These are phyloP conservation scores for Zaprionus gabonicus DNA, from an alignment of 1,140 invertebrate species.

Conservation along the genomic window DNA sequence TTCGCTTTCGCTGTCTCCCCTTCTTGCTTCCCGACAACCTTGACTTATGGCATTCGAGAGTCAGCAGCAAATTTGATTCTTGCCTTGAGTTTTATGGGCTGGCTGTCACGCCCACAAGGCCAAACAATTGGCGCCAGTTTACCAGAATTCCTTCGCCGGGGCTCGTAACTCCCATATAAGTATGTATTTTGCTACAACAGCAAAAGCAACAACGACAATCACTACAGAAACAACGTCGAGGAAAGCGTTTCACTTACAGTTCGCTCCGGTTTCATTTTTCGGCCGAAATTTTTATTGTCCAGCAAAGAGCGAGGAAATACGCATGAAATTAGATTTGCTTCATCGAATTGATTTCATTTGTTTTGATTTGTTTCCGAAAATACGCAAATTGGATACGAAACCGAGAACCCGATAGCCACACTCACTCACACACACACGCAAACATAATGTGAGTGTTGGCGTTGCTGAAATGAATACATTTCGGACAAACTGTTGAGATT, in stretches of 20 bases:
- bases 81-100: slow-evolving; percentile 49
- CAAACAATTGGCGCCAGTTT: slow-evolving; percentile 70
- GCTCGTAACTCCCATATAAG: slow-evolving; percentile 49
- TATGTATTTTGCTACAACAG: slow-evolving; percentile 29
- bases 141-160: slow-evolving; percentile 16
- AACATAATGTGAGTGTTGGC: slow-evolving; percentile 36
- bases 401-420: slow-evolving; percentile 27
- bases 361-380: slow-evolving; percentile 79
- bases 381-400: slow-evolving; percentile 76
- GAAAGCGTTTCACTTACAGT: slow-evolving; percentile 51
- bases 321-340: slow-evolving; percentile 81
- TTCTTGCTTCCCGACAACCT: neutral
- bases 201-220: slow-evolving; percentile 46
- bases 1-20: neutral
- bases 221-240: slow-evolving; percentile 40
- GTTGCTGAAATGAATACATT: slow-evolving; percentile 76
- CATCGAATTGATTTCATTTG: slow-evolving; percentile 81
- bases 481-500: slow-evolving; percentile 58
- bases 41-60: slow-evolving; percentile 45
- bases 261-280: slow-evolving; percentile 51
- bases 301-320: slow-evolving; percentile 78
- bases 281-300: slow-evolving; percentile 64
- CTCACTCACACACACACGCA: slow-evolving; percentile 17
- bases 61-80: slow-evolving; percentile 29
- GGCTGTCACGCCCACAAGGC: slow-evolving; percentile 39